phyloP scores from a whole-genome alignment of 2,888 invertebrate species.

The Pyrrhosoma nymphula region DNA sequence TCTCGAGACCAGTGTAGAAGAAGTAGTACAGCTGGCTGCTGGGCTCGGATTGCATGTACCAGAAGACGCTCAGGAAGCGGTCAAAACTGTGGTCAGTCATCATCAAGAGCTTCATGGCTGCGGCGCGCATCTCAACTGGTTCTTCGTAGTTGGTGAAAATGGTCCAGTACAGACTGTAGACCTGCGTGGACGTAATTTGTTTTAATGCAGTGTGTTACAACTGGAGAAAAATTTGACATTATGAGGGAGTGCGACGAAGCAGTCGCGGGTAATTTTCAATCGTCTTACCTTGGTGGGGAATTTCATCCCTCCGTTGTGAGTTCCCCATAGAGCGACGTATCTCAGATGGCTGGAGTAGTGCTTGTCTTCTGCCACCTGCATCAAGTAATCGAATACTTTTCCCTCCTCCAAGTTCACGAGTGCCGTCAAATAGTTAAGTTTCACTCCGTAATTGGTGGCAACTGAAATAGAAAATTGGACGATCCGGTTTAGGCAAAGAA shows the following conservation, averaged over 20 bases:
- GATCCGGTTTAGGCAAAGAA: not conserved
- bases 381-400: constrained; percentile 80
- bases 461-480: constrained; percentile 77
- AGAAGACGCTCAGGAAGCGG: constrained; percentile 43
- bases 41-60: constrained; percentile 48
- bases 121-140: constrained; percentile 82
- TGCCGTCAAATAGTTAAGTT: constrained; percentile 86
- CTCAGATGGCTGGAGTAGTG: constrained; percentile 81
- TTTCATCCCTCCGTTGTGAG: constrained; percentile 79
- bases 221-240: too few relatives aligned
- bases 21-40: constrained; percentile 56
- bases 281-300: constrained; percentile 79
- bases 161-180: constrained; percentile 84
- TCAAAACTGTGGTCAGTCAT: not conserved
- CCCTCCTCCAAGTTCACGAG: constrained; percentile 83
- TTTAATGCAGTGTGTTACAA: not conserved
- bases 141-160: constrained; percentile 85
- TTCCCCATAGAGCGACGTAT: constrained; percentile 85
- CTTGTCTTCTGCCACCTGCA: constrained; percentile 78
- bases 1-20: constrained; percentile 49
- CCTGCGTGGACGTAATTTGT: constrained; percentile 75
- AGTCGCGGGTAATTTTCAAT: too few relatives aligned
- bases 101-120: constrained; percentile 37
- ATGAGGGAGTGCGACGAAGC: too few relatives aligned
- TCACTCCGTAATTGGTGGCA: constrained; percentile 83